Conservation (phyloP, 2,888 invertebrate genomes). For the Fragum fragum region DNA sequence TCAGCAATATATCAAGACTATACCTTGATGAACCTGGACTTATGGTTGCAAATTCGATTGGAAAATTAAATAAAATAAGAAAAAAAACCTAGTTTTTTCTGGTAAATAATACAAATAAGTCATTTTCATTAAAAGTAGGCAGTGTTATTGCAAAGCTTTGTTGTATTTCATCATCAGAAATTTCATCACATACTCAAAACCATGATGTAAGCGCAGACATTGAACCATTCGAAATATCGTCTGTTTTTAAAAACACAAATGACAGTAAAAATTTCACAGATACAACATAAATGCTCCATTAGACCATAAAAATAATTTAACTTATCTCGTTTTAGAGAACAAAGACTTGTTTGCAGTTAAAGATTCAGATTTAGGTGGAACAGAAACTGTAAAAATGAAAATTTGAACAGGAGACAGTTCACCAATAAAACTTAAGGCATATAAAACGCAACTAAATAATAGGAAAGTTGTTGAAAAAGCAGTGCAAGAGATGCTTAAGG, state of each 20-base stretch:
- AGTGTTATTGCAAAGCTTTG: constrained; percentile 4
- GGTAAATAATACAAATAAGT: too few species aligned
- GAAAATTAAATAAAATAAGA: not conserved
- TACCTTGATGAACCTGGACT: constrained; percentile 28
- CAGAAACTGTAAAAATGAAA: too few species aligned
- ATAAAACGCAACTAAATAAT: constrained; percentile 20
- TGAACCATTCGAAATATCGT: too few species aligned
- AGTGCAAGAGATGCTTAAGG: too few species aligned
- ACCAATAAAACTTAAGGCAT: too few species aligned
- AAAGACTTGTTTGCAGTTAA: too few species aligned
- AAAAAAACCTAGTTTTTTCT: constrained; percentile 1
- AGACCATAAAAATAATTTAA: constrained; percentile 14
- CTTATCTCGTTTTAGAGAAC: too few species aligned
- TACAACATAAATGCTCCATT: not conserved
- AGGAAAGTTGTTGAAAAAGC: constrained; percentile 25
- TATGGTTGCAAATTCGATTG: constrained; percentile 23
- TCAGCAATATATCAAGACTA: too few species aligned
- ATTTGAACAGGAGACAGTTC: too few species aligned
- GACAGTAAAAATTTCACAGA: not conserved
- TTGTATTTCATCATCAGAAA: not conserved
- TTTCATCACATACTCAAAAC: not conserved
- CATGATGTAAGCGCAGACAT: not conserved
- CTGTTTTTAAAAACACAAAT: too few species aligned
- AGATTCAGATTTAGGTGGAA: too few species aligned
- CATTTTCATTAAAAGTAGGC: not conserved